Conservation (phyloP, 2,113 vertebrate species). For the Thryonomys swinderianus region DNA sequence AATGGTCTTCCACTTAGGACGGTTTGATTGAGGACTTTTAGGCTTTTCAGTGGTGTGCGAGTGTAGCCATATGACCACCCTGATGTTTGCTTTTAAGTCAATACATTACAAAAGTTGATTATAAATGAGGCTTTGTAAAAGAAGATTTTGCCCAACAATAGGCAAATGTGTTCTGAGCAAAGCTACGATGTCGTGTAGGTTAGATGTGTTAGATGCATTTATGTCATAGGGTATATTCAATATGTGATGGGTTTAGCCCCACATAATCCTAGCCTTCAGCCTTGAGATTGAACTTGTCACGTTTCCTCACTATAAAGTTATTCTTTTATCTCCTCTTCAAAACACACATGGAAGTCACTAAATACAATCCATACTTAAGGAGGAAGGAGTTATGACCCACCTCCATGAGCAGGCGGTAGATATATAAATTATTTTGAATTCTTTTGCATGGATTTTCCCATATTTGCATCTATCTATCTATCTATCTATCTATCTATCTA, state of each 20-base stretch:
- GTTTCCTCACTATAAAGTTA: not conserved
- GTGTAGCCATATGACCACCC: not conserved
- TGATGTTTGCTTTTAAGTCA: not conserved
- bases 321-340: not conserved
- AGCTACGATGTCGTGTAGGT: not conserved
- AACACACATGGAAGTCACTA: not conserved
- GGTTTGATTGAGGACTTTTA: not conserved
- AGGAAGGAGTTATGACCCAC: not conserved
- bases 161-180: not conserved
- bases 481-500: not conserved
- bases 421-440: not conserved
- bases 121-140: not conserved
- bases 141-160: not conserved
- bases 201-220: not conserved
- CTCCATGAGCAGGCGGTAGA: not conserved
- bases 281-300: not conserved
- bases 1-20: not conserved
- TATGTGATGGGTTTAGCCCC: not conserved
- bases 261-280: not conserved
- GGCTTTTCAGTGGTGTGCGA: not conserved
- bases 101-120: not conserved
- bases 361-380: not conserved
- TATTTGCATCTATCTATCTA: not conserved
- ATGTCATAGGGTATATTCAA: not conserved
- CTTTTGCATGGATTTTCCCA: not conserved